phyloP scores from a whole-genome alignment of 1,140 invertebrate genomes.

The Limonius californicus region DNA sequence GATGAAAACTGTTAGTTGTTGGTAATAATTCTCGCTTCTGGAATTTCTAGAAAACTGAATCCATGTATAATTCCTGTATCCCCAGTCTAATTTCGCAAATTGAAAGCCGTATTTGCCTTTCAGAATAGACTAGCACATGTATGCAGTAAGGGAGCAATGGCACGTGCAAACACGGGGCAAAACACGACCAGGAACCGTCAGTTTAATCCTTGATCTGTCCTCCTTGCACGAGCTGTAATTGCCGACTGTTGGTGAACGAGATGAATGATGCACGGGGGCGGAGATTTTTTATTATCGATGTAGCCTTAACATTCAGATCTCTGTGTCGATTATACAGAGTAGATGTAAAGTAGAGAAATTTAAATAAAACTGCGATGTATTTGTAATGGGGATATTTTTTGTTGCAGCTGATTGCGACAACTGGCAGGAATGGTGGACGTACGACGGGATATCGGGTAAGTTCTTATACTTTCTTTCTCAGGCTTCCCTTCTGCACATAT shows the following conservation, averaged over 20 bases:
- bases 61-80: too few species aligned
- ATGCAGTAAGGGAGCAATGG: too few species aligned
- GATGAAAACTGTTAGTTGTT: too few species aligned
- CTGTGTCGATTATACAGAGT: not conserved
- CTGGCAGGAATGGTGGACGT: conserved; percentile 49
- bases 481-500: not conserved
- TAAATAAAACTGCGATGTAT: not conserved
- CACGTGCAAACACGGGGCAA: too few species aligned
- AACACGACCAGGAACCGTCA: too few species aligned
- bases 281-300: not conserved
- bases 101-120: too few species aligned
- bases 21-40: too few species aligned
- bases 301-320: not conserved
- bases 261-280: not conserved
- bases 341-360: not conserved
- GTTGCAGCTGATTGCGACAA: conserved; percentile 47
- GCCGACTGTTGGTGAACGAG: not conserved
- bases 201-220: not conserved
- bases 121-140: too few species aligned
- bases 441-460: conserved; percentile 47
- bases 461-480: not conserved
- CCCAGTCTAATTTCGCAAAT: too few species aligned
- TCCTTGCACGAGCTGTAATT: not conserved
- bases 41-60: too few species aligned
- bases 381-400: conserved; percentile 23